Base-by-base conservation (phyloP, 2,113 vertebrate genomes). In the Syrrhaptes paradoxus region DNA sequence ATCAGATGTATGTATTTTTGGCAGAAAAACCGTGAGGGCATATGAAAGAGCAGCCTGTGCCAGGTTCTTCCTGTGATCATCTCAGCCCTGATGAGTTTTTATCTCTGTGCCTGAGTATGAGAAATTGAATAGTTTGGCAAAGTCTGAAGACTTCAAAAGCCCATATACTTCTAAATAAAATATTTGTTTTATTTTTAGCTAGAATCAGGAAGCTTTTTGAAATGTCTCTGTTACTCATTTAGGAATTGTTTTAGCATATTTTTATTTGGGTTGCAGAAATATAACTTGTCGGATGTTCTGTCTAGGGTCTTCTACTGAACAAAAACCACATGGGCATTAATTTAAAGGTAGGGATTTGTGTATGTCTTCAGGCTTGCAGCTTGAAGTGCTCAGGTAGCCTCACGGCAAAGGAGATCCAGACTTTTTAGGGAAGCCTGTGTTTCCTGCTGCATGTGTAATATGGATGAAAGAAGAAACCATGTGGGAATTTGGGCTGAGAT, bases 61-160 rank as follows among this genome's bases (percentile, higher is more conserved):
- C 93, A 97, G 90, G 48, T 90, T 95, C 95, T 95, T 87, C 91
- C 95, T 97, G 95, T 93, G 95, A 95, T 95, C 93, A 71, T 94
- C 93, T 96, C 95, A 91, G 63, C 48, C 79, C 79, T 89, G 87
- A 95, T 96, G 86, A 94, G 68, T 91, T 95, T 96, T 95, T 89
- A 76, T 95, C 79, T 83, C 75, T 87, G 36, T 94, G 95, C 67
- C 75, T 55, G 74, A 73, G 58, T 87, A 94, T 89, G 95, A 95
- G 91, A 94, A 95, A 96, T 74, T 77, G 78, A 96, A 83, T 96
- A 96, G 81, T 89, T 67, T 90, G 91, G 87, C 94, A 94, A 83
- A 90, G 67, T 94, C 62, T 21, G 49, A 89, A 84, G 66, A 94
- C 84, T 95, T 96, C 84, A 92, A 94, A 95, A 87, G 61, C 63